phyloP scores from a whole-genome alignment of 2,888 invertebrate species.

The Ischnus inquisitorius region DNA sequence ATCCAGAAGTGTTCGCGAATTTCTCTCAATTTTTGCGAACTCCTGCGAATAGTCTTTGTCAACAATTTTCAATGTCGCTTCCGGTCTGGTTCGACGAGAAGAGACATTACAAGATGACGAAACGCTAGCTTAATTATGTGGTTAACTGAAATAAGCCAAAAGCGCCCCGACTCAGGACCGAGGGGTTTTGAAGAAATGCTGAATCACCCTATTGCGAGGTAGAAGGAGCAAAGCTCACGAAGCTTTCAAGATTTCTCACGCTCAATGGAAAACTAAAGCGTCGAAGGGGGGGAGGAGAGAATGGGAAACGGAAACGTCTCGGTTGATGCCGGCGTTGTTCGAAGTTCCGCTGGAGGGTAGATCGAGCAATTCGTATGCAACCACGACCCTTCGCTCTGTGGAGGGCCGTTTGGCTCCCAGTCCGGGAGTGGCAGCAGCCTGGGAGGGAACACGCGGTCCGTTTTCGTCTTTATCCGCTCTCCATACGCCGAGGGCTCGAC shows the following conservation, averaged over 20 bases:
- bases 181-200: neutral
- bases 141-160: neutral
- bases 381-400: conserved; percentile 50
- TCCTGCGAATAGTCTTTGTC: too few species aligned
- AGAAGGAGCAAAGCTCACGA: conserved; percentile 18
- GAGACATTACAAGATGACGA: neutral
- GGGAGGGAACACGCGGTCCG: conserved; percentile 34
- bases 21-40: too few species aligned
- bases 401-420: conserved; percentile 4
- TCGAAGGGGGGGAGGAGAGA: conserved; percentile 10
- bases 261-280: conserved; percentile 14
- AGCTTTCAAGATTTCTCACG: conserved; percentile 21
- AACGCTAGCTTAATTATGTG: neutral
- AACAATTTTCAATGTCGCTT: neutral
- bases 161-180: neutral
- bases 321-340: conserved; percentile 37
- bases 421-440: conserved; percentile 11
- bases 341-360: conserved; percentile 48
- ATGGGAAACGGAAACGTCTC: conserved; percentile 10
- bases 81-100: neutral
- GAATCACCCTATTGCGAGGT: conserved; percentile 19
- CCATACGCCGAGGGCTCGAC: conserved; percentile 19
- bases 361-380: conserved; percentile 70
- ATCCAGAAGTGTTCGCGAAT: too few species aligned
- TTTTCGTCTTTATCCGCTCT: conserved; percentile 43